A percentile compares a stretch with the other conserved stretches of the same genome.
These are phyloP conservation scores for Eugnorisma glareosa DNA, from an alignment of 2,888 invertebrate species.

Conservation along the genomic window DNA sequence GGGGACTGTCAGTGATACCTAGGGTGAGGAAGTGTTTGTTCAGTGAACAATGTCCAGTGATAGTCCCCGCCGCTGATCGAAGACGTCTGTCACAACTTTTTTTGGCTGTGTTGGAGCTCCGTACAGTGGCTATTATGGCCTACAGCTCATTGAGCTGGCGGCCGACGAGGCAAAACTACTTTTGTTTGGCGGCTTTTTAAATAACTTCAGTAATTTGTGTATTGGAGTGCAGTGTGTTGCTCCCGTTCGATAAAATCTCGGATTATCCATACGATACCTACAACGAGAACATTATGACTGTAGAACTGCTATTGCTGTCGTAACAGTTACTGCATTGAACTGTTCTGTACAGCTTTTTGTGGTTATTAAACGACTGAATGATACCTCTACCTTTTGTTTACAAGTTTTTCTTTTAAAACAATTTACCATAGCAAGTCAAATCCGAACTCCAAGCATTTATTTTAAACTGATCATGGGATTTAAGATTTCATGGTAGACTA, in stretches of 20 bases:
- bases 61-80: no score
- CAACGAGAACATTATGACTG: not conserved
- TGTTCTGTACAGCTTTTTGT: not conserved
- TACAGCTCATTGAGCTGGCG: not conserved
- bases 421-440: not conserved
- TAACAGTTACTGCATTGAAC: constrained; percentile 12
- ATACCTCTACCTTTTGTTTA: not conserved
- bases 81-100: not conserved
- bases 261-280: not conserved
- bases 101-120: not conserved
- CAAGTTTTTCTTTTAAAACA: not conserved
- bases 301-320: constrained; percentile 2
- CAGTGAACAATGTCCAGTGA: no score
- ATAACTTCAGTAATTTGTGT: not conserved
- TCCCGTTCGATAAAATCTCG: not conserved
- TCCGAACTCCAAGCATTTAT: not conserved
- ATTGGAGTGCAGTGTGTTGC: not conserved
- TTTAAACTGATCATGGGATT: not conserved
- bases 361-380: not conserved
- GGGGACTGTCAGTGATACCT: no score
- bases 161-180: not conserved
- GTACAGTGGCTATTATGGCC: not conserved
- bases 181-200: not conserved
- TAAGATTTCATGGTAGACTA: not conserved
- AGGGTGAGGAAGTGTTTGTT: no score